phyloP scores from a whole-genome alignment of 1,140 invertebrate species.

The Drosophila willistoni region DNA sequence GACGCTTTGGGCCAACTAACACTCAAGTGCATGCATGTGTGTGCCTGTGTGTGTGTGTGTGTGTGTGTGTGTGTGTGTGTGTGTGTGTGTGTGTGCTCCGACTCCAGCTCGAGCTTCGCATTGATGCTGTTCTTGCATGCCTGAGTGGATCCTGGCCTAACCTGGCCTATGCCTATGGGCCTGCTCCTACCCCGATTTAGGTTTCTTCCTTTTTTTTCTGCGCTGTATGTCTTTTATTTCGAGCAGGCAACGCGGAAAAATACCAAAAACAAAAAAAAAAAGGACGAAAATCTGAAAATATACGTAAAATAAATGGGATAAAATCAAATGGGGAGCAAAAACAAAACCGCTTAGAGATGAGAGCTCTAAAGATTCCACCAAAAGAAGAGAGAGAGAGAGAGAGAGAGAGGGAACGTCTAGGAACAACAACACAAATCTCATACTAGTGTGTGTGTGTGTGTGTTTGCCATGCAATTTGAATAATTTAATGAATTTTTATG shows the following conservation, averaged over 20 bases:
- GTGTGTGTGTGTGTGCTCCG: neutral
- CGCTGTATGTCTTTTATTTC: slow-evolving; percentile 70
- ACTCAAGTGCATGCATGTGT: slow-evolving; percentile 43
- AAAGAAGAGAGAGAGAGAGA: neutral
- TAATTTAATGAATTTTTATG: slow-evolving; percentile 83
- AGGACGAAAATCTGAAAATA: neutral
- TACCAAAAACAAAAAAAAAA: slow-evolving; percentile 28
- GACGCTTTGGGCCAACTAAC: slow-evolving; percentile 21
- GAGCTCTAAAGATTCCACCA: neutral
- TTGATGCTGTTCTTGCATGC: slow-evolving; percentile 41
- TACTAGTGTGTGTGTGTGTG: neutral
- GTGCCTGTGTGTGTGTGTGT: neutral
- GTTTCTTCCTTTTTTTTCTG: slow-evolving; percentile 20
- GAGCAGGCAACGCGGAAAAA: slow-evolving; percentile 73
- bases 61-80: no score
- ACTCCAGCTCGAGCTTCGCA: neutral
- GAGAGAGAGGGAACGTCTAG: no score
- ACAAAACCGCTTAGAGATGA: neutral
- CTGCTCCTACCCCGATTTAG: slow-evolving; percentile 8
- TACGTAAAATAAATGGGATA: slow-evolving; percentile 27
- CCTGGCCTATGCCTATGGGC: slow-evolving; percentile 4
- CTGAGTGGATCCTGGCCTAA: slow-evolving; percentile 30
- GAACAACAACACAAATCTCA: neutral
- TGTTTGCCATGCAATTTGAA: slow-evolving; percentile 78
- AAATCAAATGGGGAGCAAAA: slow-evolving; percentile 31